These are phyloP conservation scores for Triops cancriformis DNA, from an alignment of 1,140 invertebrate genomes.

Conservation along the genomic window DNA sequence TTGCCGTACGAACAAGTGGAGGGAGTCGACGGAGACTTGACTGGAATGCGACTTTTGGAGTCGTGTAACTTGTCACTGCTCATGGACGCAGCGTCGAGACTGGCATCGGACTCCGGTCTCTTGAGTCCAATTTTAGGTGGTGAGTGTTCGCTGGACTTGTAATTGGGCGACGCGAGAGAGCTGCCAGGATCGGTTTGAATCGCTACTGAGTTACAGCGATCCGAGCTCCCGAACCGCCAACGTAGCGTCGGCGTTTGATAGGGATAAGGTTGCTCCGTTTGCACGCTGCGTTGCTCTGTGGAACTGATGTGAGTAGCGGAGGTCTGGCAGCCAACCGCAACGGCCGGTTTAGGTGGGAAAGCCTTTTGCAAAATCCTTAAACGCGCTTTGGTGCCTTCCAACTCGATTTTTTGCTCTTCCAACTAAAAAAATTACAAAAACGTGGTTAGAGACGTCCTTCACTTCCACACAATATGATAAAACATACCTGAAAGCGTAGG, in stretches of 20 bases:
- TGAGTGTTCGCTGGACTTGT: not conserved
- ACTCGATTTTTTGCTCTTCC: slow-evolving; percentile 67
- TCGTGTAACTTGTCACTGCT: not conserved
- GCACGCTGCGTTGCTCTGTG: not conserved
- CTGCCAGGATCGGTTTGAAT: not conserved
- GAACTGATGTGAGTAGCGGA: not conserved
- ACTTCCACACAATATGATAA: not conserved
- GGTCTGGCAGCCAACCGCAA: not conserved
- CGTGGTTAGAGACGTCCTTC: slow-evolving; percentile 2
- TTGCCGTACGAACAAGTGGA: not conserved
- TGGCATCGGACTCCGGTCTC: not conserved
- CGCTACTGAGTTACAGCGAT: not conserved
- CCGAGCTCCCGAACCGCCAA: slow-evolving; percentile 5
- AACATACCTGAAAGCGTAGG: slow-evolving; percentile 63
- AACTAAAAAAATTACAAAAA: slow-evolving; percentile 48
- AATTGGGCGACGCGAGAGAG: not conserved
- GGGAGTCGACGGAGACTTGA: not conserved
- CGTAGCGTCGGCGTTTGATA: not conserved
- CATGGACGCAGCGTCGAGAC: not conserved
- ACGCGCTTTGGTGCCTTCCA: slow-evolving; percentile 65
- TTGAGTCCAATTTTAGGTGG: not conserved
- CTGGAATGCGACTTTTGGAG: slow-evolving; percentile 4
- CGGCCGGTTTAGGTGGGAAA: slow-evolving; percentile 12
- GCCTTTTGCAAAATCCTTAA: slow-evolving; percentile 56
- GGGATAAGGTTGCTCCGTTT: not conserved